Base-by-base conservation (phyloP, 1,140 invertebrate species). In the Drosophila leontia region DNA sequence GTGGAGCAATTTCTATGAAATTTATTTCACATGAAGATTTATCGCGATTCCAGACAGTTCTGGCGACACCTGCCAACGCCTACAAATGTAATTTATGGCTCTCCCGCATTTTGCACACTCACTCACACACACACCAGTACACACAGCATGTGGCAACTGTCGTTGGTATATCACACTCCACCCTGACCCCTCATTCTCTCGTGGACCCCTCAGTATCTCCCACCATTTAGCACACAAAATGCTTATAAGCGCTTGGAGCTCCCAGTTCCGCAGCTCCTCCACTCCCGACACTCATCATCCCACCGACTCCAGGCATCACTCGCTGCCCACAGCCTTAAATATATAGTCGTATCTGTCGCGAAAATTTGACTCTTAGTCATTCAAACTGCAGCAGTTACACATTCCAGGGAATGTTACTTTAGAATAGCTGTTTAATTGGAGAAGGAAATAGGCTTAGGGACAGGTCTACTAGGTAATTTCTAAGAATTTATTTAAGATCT, bases 11-110 rank as follows among this genome's bases (percentile, higher is more conserved):
- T 92, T 91, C 91, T 92, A 92, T 91, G 88, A 92, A 92, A 92
- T 92, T 92, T 92, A 92, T 92, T 92, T 92, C 91, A 88, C 88
- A 92, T 92, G 91, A 92, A 92, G 91, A 92, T 92, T 92, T 92
- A 92, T 92, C 91, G 91, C 91, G 91, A 92, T 92, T 92, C 88
- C 90, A 92, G 91, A 92, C 91, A 92, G 91, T 85, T 78, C 85
- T 92, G 91, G 91, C 91, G 91, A 92, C 91, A 92, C 91, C 91
- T 92, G 91, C 91, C 91, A 92, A 92, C 91, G 91, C 91, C 91
- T 92, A 92, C 91, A 91, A 92, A 92, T 90, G 91, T 92, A 92
- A 92, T 92, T 92, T 92, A 92, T 92, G 76, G 87, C 84, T 78
- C 80, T 84, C 90, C 80, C 84, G 85, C 85, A 90, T 91, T 85